Base-by-base conservation (phyloP, 2,113 vertebrate species). In the Oxyura jamaicensis region DNA sequence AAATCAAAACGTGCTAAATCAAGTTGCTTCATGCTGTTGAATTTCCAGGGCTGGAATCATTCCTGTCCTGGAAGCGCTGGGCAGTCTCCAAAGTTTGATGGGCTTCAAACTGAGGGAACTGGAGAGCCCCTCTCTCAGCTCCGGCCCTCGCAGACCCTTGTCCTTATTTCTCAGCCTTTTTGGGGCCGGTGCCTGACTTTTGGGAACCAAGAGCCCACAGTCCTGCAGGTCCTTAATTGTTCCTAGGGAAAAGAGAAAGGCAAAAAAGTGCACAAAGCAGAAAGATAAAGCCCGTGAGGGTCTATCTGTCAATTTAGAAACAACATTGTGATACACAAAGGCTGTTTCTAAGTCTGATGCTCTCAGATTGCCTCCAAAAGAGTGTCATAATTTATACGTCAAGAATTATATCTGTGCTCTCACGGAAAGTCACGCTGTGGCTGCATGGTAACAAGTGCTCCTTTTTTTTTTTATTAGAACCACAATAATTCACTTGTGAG, bases 271-370 rank as follows among this genome's bases (percentile, higher is more conserved):
- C 6, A 1, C 67, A 0, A 58, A 81, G 83, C 48, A 55, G 90
- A 66, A 67, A 62, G 88, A 73, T 79, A 82, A 69, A 93, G 53
- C 93, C 90, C 90, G 20, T 1, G 55, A 93, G 94, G 88, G 63
- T 83, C 92, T 91, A 22, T 94, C 91, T 92, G 86, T 88, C 95
- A 95, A 77, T 93, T 95, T 85, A 91, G 74, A 60, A 82, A 85
- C 4, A 76, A 90, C 90, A 78, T 52, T 82, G 86, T 93, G 89
- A 95, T 89, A 72, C 71, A 65, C 87, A 86, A 84, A 85, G 87
- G 77, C 78, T 79, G 62, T 72, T 96, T 82, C 75, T 81, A 55
- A 39, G 56, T 15, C 63, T 91, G 82, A 90, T 91, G 78, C 58
- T 78, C 86, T 67, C 75, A 80, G 79, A 92, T 77, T 93, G 86